phyloP scores from a whole-genome alignment of 2,113 vertebrate species.

The Gymnorhina tibicen region DNA sequence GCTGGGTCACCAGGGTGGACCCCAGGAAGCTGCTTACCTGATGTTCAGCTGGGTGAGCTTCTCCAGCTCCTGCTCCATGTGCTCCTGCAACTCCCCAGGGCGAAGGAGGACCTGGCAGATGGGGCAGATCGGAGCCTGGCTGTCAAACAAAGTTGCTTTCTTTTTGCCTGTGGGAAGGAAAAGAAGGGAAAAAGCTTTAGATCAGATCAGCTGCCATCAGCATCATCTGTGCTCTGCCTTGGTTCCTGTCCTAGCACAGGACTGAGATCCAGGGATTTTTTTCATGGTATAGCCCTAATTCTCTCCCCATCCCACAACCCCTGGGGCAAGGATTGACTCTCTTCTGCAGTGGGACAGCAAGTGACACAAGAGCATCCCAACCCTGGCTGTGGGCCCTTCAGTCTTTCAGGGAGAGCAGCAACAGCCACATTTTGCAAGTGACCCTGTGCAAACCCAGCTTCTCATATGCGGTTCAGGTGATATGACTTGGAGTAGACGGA shows the following conservation, averaged over 20 bases:
- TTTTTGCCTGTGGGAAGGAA: slow-evolving; percentile 87
- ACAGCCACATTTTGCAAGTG: neutral
- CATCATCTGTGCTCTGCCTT: accelerated
- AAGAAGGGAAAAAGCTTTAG: neutral
- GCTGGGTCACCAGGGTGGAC: neutral
- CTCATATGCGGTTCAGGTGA: neutral
- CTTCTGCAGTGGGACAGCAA: neutral
- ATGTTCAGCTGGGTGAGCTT: slow-evolving; percentile 89
- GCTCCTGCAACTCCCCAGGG: slow-evolving; percentile 93
- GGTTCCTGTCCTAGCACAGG: neutral
- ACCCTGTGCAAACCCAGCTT: neutral
- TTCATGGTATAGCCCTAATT: neutral
- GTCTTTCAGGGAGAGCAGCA: neutral
- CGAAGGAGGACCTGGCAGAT: slow-evolving; percentile 97
- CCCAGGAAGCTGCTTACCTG: slow-evolving; percentile 77
- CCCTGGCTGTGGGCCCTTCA: neutral
- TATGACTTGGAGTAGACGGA: neutral
- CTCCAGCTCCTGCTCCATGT: slow-evolving; percentile 98
- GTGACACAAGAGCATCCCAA: neutral
- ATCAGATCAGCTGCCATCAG: neutral
- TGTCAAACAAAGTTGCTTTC: slow-evolving; percentile 97
- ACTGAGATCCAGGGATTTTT: neutral
- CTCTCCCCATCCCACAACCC: accelerated
- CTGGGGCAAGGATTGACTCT: neutral
- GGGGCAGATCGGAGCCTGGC: slow-evolving; percentile 95